phyloP scores from a whole-genome alignment of 2,113 vertebrate species.

The Mustela nigripes region DNA sequence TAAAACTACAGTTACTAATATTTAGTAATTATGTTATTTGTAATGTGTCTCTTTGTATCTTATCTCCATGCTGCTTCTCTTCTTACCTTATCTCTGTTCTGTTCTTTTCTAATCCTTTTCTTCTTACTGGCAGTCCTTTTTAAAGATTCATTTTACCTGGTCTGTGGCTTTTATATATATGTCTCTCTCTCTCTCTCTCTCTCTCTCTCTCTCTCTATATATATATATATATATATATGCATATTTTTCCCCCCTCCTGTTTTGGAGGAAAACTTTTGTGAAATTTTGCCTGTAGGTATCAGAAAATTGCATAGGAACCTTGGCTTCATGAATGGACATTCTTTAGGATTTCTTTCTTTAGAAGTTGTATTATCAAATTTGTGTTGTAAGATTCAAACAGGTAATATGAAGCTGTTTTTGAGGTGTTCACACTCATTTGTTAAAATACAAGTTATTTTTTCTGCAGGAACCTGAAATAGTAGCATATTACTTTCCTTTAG shows the following conservation, averaged over 20 bases:
- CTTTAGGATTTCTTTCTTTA: background rate
- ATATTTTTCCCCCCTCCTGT: background rate
- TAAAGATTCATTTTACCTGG: background rate
- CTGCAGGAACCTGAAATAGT: background rate
- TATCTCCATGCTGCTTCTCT: background rate
- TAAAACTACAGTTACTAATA: slow-evolving; percentile 33
- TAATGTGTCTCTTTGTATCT: slow-evolving; percentile 28
- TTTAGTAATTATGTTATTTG: slow-evolving; percentile 34
- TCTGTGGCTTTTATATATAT: background rate
- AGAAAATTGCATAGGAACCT: slow-evolving; percentile 7
- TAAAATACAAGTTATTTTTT: slow-evolving; percentile 56
- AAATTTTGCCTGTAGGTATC: background rate
- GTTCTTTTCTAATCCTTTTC: background rate
- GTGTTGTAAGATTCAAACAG: background rate
- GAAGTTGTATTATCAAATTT: slow-evolving; percentile 46
- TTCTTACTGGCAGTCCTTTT: background rate
- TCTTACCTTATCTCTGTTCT: background rate
- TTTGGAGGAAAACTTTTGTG: slow-evolving; percentile 16
- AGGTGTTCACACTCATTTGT: background rate
- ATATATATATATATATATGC: background rate
- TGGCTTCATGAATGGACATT: background rate
- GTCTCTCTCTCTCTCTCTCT: too few relatives aligned
- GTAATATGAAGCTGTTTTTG: slow-evolving; percentile 33
- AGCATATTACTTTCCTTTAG: slow-evolving; percentile 24
- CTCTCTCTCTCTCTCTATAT: too few relatives aligned